Percentiles rank a stretch among this genome's conserved stretches.
Conservation (phyloP, 2,888 invertebrate species). For the Melieria crassipennis region DNA sequence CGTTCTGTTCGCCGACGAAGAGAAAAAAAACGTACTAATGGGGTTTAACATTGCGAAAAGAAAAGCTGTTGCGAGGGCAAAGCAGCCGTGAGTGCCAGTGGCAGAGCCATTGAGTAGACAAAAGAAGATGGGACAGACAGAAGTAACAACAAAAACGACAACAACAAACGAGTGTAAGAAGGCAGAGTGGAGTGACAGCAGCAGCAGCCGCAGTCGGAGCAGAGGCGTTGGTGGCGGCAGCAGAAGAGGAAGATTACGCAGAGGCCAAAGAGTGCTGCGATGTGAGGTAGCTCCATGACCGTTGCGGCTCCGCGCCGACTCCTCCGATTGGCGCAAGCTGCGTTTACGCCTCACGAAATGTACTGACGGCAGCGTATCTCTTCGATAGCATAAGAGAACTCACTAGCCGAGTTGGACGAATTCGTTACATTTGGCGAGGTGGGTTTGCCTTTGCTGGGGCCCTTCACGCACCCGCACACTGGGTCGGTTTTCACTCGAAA, state of each 20-base stretch:
- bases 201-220: too few species aligned
- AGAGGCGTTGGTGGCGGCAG: background rate
- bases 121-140: background rate
- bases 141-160: background rate
- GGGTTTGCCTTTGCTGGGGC: too few species aligned
- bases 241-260: background rate
- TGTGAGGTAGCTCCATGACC: background rate
- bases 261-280: background rate
- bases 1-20: conserved; percentile 5
- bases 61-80: background rate
- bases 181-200: too few species aligned
- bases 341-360: too few species aligned
- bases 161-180: background rate
- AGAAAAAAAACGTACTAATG: conserved; percentile 9
- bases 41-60: background rate
- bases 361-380: too few species aligned
- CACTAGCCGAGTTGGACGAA: too few species aligned
- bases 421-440: too few species aligned
- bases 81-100: background rate
- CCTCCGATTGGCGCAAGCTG: too few species aligned
- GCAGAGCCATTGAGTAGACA: background rate
- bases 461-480: too few species aligned
- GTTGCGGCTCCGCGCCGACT: too few species aligned
- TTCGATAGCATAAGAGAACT: too few species aligned
- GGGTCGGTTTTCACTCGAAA: too few species aligned